Evolutionary conservation across 2,797 vertebrate species (phyloP).

Genomic region (Chelon auratus): DNA sequence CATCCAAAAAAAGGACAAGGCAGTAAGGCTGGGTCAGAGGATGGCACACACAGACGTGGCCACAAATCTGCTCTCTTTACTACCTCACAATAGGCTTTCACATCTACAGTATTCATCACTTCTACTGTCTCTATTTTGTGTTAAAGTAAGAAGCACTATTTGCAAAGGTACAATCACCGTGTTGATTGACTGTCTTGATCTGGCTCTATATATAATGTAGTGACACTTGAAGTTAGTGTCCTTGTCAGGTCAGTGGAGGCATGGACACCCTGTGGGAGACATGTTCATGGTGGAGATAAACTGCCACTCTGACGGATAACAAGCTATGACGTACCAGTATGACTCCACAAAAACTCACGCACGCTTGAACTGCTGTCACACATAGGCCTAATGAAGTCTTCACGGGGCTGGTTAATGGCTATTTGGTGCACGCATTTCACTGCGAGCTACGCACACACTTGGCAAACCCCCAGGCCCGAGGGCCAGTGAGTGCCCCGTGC

Average conservation of each 20-base stretch:
- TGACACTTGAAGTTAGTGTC: conserved; percentile 52
- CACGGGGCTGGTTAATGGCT: conserved; percentile 56
- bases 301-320: conserved; percentile 50
- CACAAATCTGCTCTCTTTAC: conserved; percentile 54
- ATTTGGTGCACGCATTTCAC: conserved; percentile 41
- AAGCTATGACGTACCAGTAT: conserved; percentile 28
- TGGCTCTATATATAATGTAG: conserved; percentile 29
- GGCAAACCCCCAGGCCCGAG: conserved; percentile 52
- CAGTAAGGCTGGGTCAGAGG: conserved; percentile 62
- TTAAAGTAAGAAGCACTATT: neutral
- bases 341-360: conserved; percentile 1
- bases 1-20: conserved; percentile 73
- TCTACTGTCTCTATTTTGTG: neutral
- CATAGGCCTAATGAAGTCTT: conserved; percentile 48
- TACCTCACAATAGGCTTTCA: neutral
- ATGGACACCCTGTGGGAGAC: conserved; percentile 42
- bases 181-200: conserved; percentile 38
- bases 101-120: neutral
- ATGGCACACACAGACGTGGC: conserved; percentile 44
- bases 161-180: neutral
- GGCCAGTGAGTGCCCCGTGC: conserved; percentile 51
- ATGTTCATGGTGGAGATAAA: conserved; percentile 51
- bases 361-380: conserved; percentile 18
- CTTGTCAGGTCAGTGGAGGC: conserved; percentile 53
- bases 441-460: conserved; percentile 54